These are phyloP conservation scores for Diachasmimorpha longicaudata DNA, from an alignment of 1,140 invertebrate genomes.

Conservation along the genomic window DNA sequence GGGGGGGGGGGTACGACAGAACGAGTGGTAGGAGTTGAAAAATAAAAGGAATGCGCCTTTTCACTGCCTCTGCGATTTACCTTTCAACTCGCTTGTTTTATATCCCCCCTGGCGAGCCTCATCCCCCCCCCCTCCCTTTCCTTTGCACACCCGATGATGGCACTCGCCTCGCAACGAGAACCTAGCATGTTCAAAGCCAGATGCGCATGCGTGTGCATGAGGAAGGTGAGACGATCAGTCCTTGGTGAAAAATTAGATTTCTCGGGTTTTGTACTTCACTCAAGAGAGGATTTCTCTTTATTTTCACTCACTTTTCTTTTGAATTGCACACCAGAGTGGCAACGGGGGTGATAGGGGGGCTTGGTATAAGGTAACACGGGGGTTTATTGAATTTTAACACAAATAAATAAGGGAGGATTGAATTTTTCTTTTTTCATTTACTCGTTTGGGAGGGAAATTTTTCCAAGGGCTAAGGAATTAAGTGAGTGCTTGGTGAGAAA, in stretches of 20 bases:
- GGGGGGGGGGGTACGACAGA: slow-evolving; percentile 33
- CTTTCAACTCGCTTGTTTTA: slow-evolving; percentile 56
- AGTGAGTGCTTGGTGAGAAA: too few relatives aligned
- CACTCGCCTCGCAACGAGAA: background rate
- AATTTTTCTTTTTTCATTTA: background rate
- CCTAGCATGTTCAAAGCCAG: background rate
- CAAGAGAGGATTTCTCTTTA: background rate
- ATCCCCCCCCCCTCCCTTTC: slow-evolving; percentile 11
- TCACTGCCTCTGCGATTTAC: slow-evolving; percentile 50
- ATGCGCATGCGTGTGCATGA: background rate
- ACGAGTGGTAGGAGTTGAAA: slow-evolving; percentile 31
- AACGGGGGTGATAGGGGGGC: background rate
- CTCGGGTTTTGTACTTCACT: slow-evolving; percentile 2
- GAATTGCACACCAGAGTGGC: background rate
- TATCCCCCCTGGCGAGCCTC: slow-evolving; percentile 33
- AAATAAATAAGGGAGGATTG: background rate
- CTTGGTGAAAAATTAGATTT: slow-evolving; percentile 44
- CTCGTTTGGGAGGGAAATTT: too few relatives aligned
- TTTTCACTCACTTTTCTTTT: background rate
- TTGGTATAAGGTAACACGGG: background rate
- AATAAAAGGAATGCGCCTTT: slow-evolving; percentile 47
- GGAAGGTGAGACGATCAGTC: slow-evolving; percentile 35
- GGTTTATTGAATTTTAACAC: background rate
- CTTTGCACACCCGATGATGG: background rate
- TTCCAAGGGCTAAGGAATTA: too few relatives aligned